Evolutionary conservation across 2,888 invertebrate genomes (phyloP).

Genomic region (Dynastes hyllus): DNA sequence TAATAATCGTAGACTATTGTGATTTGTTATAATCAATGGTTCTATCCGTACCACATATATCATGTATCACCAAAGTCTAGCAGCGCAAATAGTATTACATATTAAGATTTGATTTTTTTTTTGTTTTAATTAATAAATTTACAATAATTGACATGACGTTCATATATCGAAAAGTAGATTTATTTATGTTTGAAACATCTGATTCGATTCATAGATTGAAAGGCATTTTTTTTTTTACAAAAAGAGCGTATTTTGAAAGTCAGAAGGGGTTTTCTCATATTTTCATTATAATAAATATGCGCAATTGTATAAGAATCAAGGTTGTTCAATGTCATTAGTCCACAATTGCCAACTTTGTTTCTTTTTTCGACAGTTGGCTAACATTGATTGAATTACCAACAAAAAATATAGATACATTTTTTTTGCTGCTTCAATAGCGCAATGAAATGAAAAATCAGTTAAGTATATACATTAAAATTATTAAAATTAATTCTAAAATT

Average conservation of each 20-base stretch:
- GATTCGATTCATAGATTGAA: slow-evolving; percentile 48
- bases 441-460: too few relatives aligned
- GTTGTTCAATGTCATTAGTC: too few relatives aligned
- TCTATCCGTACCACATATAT: neutral
- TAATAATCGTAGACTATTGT: slow-evolving; percentile 38
- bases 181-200: slow-evolving; percentile 41
- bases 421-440: too few relatives aligned
- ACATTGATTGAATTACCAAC: too few relatives aligned
- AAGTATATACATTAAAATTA: neutral
- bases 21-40: slow-evolving; percentile 14
- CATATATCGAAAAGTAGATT: slow-evolving; percentile 49
- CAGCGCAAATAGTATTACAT: slow-evolving; percentile 60
- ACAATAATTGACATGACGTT: slow-evolving; percentile 58
- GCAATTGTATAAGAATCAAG: neutral
- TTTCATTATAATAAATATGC: too few relatives aligned
- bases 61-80: slow-evolving; percentile 52
- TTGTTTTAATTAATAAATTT: slow-evolving; percentile 47
- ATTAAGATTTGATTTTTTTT: slow-evolving; percentile 54
- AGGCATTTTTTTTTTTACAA: slow-evolving; percentile 47
- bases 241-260: slow-evolving; percentile 53
- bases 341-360: too few relatives aligned
- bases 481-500: slow-evolving; percentile 15
- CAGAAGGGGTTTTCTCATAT: slow-evolving; percentile 55
- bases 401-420: too few relatives aligned
- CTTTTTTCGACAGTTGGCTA: too few relatives aligned